A percentile compares a stretch with the other conserved stretches of the same genome.
These are phyloP conservation scores for Xiphias gladius DNA, from an alignment of 2,113 vertebrate species.

Conservation along the genomic window DNA sequence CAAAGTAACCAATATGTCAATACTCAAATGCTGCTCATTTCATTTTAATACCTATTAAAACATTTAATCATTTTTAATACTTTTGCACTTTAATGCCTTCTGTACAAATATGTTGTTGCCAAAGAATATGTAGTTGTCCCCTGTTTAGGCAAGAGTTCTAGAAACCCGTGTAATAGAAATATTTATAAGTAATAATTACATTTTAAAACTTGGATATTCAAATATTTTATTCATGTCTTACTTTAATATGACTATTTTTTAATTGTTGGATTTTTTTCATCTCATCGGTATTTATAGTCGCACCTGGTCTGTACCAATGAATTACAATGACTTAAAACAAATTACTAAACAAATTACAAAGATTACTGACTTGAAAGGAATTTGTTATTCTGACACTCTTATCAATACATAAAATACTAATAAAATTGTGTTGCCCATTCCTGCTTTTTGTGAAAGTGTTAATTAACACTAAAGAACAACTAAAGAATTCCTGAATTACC, in stretches of 20 bases:
- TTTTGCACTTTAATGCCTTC: background rate
- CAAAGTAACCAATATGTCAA: too few relatives aligned
- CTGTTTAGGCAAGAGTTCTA: background rate
- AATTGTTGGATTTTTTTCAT: too few relatives aligned
- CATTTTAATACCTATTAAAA: background rate
- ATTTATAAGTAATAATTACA: too few relatives aligned
- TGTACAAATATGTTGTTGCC: background rate
- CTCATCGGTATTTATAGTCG: too few relatives aligned
- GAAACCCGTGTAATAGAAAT: too few relatives aligned
- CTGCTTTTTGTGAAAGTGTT: background rate
- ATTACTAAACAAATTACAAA: too few relatives aligned
- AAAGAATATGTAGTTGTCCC: background rate
- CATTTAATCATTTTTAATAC: background rate
- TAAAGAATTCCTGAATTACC: background rate
- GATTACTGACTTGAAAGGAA: background rate
- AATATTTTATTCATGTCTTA: too few relatives aligned
- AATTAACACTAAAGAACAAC: background rate
- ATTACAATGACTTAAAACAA: too few relatives aligned
- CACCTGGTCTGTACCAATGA: too few relatives aligned
- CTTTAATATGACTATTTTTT: too few relatives aligned
- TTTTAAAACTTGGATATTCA: too few relatives aligned
- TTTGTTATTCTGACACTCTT: background rate
- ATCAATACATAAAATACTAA: background rate
- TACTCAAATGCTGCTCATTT: background rate
- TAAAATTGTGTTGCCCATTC: background rate